Evolutionary conservation across 2,113 vertebrate species (phyloP), one percentile per base, ranked within the genome.

Genomic region (Tenrec ecaudatus): DNA sequence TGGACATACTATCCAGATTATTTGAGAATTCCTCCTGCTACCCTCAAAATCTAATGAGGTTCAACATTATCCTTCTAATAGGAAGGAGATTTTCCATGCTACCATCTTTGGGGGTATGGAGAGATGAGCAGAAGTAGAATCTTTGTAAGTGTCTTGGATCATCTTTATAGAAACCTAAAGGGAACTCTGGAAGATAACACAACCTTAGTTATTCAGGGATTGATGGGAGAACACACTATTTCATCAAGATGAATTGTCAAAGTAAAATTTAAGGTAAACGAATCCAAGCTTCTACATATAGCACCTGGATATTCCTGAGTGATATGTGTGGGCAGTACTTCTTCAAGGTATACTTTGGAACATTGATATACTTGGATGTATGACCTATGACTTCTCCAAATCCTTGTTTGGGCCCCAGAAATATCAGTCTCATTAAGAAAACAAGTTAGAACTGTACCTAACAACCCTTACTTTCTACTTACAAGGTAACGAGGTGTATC

Each of bases 101-200:
- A 58, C 2, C 10, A 82, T 40, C 27, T 89, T 82, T 1, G 1
- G 22, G 25, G 25, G 16, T 2, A 0, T 60, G 25, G 22, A 78
- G n/a, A 90, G 36, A 36, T n/a, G 20, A 88, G 29, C 36, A 86
- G 58, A n/a, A 79, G 43, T 17, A 88, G 31, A 88, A 47, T 77
- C 15, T 80, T 66, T 66, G 25, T 1, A 77, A 47, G 19, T 83
- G 82, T 40, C 16, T 86, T 38, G 47, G 57, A 47, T 57, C 27
- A 40, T 38, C 6, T 89, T 75, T 86, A 69, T 33, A 76, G 40
- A 11, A 2, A 36, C 20, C 62, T 90, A 62, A 73, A 85, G 64
- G 57, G 75, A 62, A 79, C 73, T 69, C 76, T 94, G 43, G 31
- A 38, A 40, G 68, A 40, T 79, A 76, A 93, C 78, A 92, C 38